A percentile compares a stretch with the other conserved stretches of the same genome.
These are phyloP conservation scores for Drosophila punjabiensis DNA, from an alignment of 1,140 invertebrate genomes.

Conservation along the genomic window DNA sequence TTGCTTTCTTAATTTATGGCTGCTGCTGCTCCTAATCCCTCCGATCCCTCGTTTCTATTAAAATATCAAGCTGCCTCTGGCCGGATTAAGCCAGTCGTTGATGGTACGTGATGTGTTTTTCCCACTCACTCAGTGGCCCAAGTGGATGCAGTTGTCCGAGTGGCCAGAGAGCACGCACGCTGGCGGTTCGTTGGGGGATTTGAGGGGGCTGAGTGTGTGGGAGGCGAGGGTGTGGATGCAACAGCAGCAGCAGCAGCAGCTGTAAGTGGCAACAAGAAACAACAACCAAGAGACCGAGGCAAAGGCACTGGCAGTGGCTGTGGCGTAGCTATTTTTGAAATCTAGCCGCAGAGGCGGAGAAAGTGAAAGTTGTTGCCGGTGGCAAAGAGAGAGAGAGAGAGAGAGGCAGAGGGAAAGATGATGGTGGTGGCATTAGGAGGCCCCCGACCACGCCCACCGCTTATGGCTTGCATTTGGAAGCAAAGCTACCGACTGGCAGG, in stretches of 20 bases:
- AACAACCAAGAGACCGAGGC: slow-evolving; percentile 14
- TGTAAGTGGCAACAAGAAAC: slow-evolving; percentile 32
- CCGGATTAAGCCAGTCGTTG: slow-evolving; percentile 19
- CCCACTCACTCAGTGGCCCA: slow-evolving; percentile 33
- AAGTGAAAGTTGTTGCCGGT: slow-evolving; percentile 75
- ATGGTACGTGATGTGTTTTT: slow-evolving; percentile 20
- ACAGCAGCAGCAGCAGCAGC: slow-evolving; percentile 21
- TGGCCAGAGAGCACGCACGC: slow-evolving; percentile 49
- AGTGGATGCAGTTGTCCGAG: slow-evolving; percentile 39
- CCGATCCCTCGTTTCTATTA: slow-evolving; percentile 20
- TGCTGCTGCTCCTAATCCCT: slow-evolving; percentile 6
- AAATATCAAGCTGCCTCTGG: slow-evolving; percentile 22
- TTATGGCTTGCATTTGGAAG: slow-evolving; percentile 56
- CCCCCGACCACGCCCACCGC: slow-evolving; percentile 63
- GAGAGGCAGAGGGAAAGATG: not conserved
- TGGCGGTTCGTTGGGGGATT: slow-evolving; percentile 38
- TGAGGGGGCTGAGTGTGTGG: not conserved
- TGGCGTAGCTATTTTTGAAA: slow-evolving; percentile 51
- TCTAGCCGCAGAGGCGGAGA: slow-evolving; percentile 42
- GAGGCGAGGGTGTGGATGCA: slow-evolving; percentile 11
- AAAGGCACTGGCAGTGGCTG: slow-evolving; percentile 28
- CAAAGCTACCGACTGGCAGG: slow-evolving; percentile 2
- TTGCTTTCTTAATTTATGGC: slow-evolving; percentile 21
- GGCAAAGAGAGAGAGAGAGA: not conserved
- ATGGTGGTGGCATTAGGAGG: slow-evolving; percentile 28